Evolutionary conservation across 2,888 invertebrate genomes (phyloP).

Genomic region (Euzetes globulus): DNA sequence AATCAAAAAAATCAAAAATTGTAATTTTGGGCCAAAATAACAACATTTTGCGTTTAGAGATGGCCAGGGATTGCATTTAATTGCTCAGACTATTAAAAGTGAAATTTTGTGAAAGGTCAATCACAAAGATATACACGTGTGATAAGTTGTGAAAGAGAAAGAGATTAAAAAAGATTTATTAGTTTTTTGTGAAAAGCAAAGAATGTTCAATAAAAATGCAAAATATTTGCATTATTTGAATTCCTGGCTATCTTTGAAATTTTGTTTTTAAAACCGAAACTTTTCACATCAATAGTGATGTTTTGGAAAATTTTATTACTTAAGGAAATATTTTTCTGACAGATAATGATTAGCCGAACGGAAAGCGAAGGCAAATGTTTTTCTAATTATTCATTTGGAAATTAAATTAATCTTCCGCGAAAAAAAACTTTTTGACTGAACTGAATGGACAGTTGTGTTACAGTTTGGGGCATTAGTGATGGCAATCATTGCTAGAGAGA

Average conservation of each 20-base stretch:
- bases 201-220: too few species aligned
- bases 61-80: too few species aligned
- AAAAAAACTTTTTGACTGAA: not conserved
- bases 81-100: too few species aligned
- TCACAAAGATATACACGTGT: not conserved
- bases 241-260: too few species aligned
- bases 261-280: too few species aligned
- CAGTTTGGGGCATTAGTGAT: not conserved
- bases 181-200: too few species aligned
- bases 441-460: not conserved
- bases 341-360: not conserved
- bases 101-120: not conserved
- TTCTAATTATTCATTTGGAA: not conserved
- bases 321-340: too few species aligned
- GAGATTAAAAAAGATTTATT: too few species aligned
- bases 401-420: not conserved
- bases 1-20: not conserved
- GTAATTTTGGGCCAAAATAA: not conserved
- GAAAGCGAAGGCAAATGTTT: too few species aligned
- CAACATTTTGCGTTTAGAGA: not conserved
- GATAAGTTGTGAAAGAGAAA: not conserved
- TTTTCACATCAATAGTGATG: too few species aligned
- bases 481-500: not conserved
- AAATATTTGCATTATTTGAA: too few species aligned
- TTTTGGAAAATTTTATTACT: too few species aligned